Base-by-base conservation (phyloP, 2,888 invertebrate genomes). In the Nomada ruficornis region DNA sequence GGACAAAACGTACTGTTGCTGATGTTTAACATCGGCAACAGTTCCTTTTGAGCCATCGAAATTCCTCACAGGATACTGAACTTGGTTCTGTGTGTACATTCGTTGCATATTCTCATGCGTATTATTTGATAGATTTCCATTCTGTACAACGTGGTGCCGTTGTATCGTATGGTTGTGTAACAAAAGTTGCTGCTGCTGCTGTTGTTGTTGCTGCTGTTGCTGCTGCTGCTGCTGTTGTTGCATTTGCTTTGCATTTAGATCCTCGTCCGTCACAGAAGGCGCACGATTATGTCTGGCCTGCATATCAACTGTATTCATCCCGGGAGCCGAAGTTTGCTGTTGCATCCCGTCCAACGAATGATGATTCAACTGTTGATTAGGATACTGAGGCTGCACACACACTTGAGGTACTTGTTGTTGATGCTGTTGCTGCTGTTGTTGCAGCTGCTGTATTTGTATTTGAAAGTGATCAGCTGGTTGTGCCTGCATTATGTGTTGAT, bases 361-460 rank as follows among this genome's bases (percentile, higher is more conserved):
- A 79, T 94, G 93, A 72, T 94, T 93, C 64, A 94, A 91, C 88
- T 91, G 90, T 80, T 93, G 91, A 84, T 90, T 93, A 50, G 93
- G 89, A 88, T 93, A 93, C 69, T 92, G 91, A 62, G 90, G 88
- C 57, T 91, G 90, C 11, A 91, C 90, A 82, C 93, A 94, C 50
- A 94, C 92, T 86, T 94, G 94, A 9, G 91, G 81, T 77, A 93
- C 84, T 77, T 93, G 93, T 63, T 92, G 91, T 77, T 91, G 93
- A 90, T 94, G 93, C 92, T 94, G 92, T 69, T 96, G 94, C 90
- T 94, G 93, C 93, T 94, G 92, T 73, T 92, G 89, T 18, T 91
- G 89, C 57, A 91, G 89, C 29, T 91, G 92, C 20, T 91, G 94
- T 88, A 96, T 93, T 91, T 90, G 89, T 89, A 90, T 88, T 69